A percentile compares a stretch with the other conserved stretches of the same genome.
These are phyloP conservation scores for Melipona quadrifasciata DNA, from an alignment of 1,140 invertebrate species.

Conservation along the genomic window DNA sequence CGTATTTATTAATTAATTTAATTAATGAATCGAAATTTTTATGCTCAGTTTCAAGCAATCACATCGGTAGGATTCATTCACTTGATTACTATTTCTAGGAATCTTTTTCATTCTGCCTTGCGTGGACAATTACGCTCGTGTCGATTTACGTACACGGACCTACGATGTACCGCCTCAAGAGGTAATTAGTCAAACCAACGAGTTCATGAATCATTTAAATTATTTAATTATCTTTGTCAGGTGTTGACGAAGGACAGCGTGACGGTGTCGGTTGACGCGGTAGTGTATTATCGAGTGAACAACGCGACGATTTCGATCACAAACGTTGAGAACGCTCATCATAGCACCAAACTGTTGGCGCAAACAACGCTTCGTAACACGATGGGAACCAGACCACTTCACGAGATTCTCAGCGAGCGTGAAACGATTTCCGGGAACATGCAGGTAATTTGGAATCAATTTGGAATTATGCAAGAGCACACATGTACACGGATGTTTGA, in stretches of 20 bases:
- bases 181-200: constrained; percentile 81
- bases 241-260: constrained; percentile 97
- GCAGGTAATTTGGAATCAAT: constrained; percentile 82
- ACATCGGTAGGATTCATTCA: neutral
- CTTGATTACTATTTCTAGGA: constrained; percentile 82
- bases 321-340: constrained; percentile 98
- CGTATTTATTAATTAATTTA: neutral
- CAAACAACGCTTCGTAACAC: constrained; percentile 96
- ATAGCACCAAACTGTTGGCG: constrained; percentile 93
- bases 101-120: constrained; percentile 98
- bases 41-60: neutral
- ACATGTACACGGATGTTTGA: neutral
- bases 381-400: constrained; percentile 96
- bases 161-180: constrained; percentile 98
- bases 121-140: constrained; percentile 95
- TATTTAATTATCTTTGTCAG: constrained; percentile 78
- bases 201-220: no score
- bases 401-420: constrained; percentile 97
- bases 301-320: constrained; percentile 98
- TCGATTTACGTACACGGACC: constrained; percentile 94
- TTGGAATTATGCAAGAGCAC: neutral
- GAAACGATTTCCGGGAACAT: constrained; percentile 95
- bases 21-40: neutral
- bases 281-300: constrained; percentile 96
- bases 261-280: constrained; percentile 96